These are phyloP conservation scores for Agriopis marginaria DNA, from an alignment of 2,888 invertebrate genomes.

Conservation along the genomic window DNA sequence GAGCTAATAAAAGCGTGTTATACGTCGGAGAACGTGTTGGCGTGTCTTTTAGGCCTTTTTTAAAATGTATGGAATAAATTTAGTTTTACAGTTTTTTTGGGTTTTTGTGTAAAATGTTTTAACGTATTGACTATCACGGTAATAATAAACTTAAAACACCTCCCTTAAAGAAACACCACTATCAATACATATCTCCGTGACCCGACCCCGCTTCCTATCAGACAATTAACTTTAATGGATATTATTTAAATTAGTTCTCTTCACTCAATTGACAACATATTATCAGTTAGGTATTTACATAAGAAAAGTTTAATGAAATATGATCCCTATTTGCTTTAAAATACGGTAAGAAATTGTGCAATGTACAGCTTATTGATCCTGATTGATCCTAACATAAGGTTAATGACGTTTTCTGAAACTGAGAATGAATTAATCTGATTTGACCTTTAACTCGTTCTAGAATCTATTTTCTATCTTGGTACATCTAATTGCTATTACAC, in stretches of 20 bases:
- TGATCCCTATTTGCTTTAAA: neutral
- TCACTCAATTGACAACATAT: conserved; percentile 72
- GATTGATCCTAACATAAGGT: conserved; percentile 25
- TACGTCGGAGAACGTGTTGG: too few species aligned
- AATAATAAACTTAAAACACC: conserved; percentile 4
- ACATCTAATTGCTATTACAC: too few species aligned
- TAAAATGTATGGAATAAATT: too few species aligned
- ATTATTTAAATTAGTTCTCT: conserved; percentile 83
- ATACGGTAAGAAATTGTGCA: conserved; percentile 41
- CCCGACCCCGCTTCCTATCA: conserved; percentile 72
- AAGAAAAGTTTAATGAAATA: conserved; percentile 15
- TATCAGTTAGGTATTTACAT: conserved; percentile 36
- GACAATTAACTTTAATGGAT: conserved; percentile 84
- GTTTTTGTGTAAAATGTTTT: too few species aligned
- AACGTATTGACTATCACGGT: neutral
- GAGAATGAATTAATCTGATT: conserved; percentile 39
- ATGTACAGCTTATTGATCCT: neutral
- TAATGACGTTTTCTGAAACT: conserved; percentile 42
- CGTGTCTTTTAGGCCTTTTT: too few species aligned
- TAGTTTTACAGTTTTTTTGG: too few species aligned
- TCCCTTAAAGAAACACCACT: conserved; percentile 15
- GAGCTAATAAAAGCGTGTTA: too few species aligned
- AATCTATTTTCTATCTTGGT: conserved; percentile 19
- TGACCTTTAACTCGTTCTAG: conserved; percentile 22
- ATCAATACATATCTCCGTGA: conserved; percentile 60